Conservation (phyloP, 2,113 vertebrate genomes). For the Tupaia tana region DNA sequence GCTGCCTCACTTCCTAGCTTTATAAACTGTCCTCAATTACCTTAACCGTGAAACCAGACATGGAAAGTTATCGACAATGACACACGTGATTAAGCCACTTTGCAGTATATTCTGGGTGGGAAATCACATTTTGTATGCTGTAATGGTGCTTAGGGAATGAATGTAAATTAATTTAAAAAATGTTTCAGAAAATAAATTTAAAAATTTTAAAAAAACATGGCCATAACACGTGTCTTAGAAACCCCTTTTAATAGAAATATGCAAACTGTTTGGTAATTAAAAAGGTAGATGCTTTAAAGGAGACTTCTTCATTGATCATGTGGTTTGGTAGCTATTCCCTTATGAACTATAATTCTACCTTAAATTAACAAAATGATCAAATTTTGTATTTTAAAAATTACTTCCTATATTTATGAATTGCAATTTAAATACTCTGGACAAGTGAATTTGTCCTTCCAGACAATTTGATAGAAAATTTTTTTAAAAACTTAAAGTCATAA, state of each 20-base stretch:
- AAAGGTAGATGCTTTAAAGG: not conserved
- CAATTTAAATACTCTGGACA: not conserved
- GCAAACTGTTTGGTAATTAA: not conserved
- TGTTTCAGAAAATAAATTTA: too few relatives aligned
- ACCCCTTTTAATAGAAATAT: not conserved
- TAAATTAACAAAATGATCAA: not conserved
- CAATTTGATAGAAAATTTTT: not conserved
- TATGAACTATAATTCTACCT: not conserved
- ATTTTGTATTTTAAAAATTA: not conserved
- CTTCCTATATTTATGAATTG: too few relatives aligned
- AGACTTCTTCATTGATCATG: not conserved
- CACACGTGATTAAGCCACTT: too few relatives aligned
- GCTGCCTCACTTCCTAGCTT: not conserved
- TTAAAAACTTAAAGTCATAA: not conserved
- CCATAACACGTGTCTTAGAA: not conserved
- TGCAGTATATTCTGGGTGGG: too few relatives aligned
- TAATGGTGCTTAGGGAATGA: too few relatives aligned
- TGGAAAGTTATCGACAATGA: too few relatives aligned
- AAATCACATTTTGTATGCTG: too few relatives aligned
- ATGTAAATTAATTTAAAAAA: too few relatives aligned
- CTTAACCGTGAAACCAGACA: not conserved
- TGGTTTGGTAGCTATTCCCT: not conserved
- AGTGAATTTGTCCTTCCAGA: not conserved
- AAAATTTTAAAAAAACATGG: too few relatives aligned
- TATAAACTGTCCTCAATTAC: not conserved